Base-by-base conservation (phyloP, 1,140 invertebrate genomes). In the Calosoma granatense region DNA sequence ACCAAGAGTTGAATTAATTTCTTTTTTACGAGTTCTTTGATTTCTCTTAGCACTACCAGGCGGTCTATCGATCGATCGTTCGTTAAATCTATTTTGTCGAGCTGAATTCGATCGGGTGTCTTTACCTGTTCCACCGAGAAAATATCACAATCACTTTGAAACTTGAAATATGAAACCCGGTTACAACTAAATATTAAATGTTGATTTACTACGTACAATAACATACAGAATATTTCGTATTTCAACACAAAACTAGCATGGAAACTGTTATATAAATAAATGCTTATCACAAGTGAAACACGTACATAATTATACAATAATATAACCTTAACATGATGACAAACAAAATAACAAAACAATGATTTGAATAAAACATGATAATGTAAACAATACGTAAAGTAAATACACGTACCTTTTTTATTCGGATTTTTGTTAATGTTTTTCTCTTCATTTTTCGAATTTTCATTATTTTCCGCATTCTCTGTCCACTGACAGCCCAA, bases 1-100 rank as follows among this genome's bases (percentile, higher is more conserved):
- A 70, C 70, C 68, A 51, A 67, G 66, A 39, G 62, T 54, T 36
- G 62, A 54, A 52, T 66, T 63, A 60, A 56, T 63, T 36, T 70
- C 70, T 39, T 63, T 65, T 59, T 64, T 69, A 19, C 64, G 63
- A 12, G 51, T 59, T 51, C 68, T 61, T 52, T 69, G 68, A 58
- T 60, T 64, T 53, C 69, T 55, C 60, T 70, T 71, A 15, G 15
- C 22, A 30, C 22, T 54, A 30, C 63, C 64, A 14, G 66, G 59
- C 39, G 65, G 63, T 55, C 64, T 64, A 15, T 69, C 67, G 55
- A 56, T 63, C 30, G 55, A 61, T 41, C 57, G 59, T 55, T 54
- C 51, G 56, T 69, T 66, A 17, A 47, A 59, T 56, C 41, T 9
- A 47, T 17, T 47, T 53, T 53, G 51, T 21, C 21, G 21, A 11